Percentiles rank a stretch among this genome's conserved stretches.
Evolutionary conservation across 2,797 vertebrate species (phyloP).

Genomic region (Hydrocynus forskahlii): DNA sequence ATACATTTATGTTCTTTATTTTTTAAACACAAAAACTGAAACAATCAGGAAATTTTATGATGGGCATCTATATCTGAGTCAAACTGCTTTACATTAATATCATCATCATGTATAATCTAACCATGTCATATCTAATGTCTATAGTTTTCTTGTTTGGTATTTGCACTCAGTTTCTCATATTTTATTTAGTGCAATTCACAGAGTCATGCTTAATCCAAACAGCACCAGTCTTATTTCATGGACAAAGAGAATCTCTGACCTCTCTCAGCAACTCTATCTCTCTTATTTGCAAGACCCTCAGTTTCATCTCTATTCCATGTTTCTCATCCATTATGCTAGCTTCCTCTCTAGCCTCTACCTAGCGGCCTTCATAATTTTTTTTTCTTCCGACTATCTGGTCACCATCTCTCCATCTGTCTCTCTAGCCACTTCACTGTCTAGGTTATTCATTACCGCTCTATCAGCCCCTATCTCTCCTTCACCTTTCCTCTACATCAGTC

Average conservation of each 20-base stretch:
- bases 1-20: too few species aligned
- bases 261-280: not conserved
- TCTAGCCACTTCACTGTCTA: not conserved
- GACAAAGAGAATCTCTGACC: not conserved
- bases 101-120: too few species aligned
- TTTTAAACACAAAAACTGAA: too few species aligned
- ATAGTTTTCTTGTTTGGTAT: too few species aligned
- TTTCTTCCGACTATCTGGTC: not conserved
- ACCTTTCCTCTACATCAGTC: slow-evolving; percentile 42
- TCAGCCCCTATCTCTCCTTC: slow-evolving; percentile 40
- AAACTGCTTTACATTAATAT: too few species aligned
- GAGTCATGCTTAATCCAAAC: not conserved
- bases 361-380: not conserved
- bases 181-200: too few species aligned
- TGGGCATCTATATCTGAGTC: too few species aligned
- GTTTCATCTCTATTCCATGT: not conserved
- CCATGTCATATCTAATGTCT: too few species aligned
- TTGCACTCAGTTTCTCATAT: too few species aligned
- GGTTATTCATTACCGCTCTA: slow-evolving; percentile 36
- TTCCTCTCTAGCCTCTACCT: slow-evolving; percentile 21
- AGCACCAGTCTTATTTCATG: too few species aligned
- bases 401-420: slow-evolving; percentile 20
- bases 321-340: not conserved
- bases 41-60: too few species aligned
- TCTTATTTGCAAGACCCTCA: not conserved